phyloP scores from a whole-genome alignment of 2,113 vertebrate species.

The Terrapene triunguis region DNA sequence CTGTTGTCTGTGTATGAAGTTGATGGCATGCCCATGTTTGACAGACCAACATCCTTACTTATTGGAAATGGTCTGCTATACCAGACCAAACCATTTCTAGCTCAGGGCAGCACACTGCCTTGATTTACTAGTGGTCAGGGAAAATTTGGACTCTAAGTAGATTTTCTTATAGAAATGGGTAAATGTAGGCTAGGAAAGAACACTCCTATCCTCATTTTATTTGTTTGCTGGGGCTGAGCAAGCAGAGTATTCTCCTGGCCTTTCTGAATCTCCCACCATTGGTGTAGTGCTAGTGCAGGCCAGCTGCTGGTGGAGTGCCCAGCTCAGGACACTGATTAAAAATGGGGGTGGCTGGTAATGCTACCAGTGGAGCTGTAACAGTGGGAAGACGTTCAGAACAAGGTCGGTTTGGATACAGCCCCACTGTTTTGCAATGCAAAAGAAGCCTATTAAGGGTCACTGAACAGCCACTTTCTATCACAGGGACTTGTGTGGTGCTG shows the following conservation, averaged over 20 bases:
- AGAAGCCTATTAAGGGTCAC: background rate
- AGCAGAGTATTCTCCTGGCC: background rate
- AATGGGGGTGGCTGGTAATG: background rate
- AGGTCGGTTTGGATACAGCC: background rate
- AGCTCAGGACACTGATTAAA: background rate
- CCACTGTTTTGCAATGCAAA: background rate
- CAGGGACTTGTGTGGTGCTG: background rate
- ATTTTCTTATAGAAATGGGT: background rate
- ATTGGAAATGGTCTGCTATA: background rate
- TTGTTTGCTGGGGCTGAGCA: background rate
- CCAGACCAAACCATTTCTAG: background rate
- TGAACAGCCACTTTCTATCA: background rate
- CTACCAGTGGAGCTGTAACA: background rate
- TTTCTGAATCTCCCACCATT: background rate
- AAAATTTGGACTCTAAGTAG: background rate
- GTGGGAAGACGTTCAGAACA: fast-evolving
- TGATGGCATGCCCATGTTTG: background rate
- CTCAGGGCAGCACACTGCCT: fast-evolving
- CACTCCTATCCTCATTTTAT: background rate
- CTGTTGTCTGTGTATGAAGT: background rate
- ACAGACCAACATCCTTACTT: background rate
- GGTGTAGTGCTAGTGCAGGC: background rate
- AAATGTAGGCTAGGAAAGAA: background rate
- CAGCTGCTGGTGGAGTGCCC: background rate
- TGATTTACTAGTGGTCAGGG: fast-evolving